Percentiles rank a stretch among this genome's conserved stretches.
Evolutionary conservation across 2,113 vertebrate genomes (phyloP).

Genomic region (Dryoscopus gambensis): DNA sequence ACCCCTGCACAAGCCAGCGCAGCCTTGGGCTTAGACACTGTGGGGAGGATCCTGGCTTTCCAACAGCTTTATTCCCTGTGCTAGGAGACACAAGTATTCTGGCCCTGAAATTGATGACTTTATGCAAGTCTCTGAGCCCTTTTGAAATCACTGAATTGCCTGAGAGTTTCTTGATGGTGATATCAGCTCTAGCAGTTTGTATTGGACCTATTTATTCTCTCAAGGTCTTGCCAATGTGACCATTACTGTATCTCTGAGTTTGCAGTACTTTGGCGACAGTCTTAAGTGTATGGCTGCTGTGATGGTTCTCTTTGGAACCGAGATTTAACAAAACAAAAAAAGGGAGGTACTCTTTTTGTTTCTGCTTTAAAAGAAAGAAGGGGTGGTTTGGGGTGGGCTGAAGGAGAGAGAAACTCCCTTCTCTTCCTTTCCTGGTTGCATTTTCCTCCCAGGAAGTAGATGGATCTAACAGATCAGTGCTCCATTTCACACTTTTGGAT

Average conservation of each 20-base stretch:
- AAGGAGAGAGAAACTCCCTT: neutral
- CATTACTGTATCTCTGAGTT: neutral
- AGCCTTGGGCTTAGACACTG: neutral
- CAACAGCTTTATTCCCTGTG: neutral
- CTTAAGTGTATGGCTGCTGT: slow-evolving; percentile 1
- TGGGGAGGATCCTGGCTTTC: neutral
- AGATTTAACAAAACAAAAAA: neutral
- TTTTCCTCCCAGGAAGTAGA: neutral
- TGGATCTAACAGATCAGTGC: slow-evolving; percentile 8
- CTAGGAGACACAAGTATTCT: neutral
- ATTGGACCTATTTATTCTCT: neutral
- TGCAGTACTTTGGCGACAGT: neutral
- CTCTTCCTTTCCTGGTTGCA: neutral
- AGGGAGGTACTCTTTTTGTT: neutral
- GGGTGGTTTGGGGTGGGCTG: neutral
- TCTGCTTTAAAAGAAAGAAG: slow-evolving; percentile 17
- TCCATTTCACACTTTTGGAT: slow-evolving; percentile 29
- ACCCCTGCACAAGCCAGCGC: neutral
- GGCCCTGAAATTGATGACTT: neutral
- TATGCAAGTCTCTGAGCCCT: neutral
- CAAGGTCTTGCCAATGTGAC: neutral
- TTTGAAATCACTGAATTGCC: neutral
- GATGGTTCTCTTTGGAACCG: neutral
- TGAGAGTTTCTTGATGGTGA: neutral
- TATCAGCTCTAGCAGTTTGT: neutral